phyloP scores from a whole-genome alignment of 2,888 invertebrate genomes.

The Trichopria drosophilae region DNA sequence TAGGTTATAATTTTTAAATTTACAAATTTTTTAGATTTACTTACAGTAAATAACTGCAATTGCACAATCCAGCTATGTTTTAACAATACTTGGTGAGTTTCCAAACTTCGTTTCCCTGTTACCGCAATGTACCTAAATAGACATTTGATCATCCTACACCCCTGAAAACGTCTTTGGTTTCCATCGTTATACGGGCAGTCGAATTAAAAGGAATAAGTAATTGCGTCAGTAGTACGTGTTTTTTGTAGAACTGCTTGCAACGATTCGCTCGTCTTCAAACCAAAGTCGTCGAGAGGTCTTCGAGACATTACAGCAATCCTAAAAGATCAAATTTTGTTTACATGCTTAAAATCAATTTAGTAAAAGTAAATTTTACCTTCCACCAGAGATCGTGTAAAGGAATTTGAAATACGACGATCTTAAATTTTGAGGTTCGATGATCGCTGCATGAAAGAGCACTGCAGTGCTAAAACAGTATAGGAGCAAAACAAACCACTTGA shows the following conservation, averaged over 20 bases:
- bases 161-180: too few relatives aligned
- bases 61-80: too few relatives aligned
- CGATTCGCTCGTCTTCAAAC: conserved; percentile 62
- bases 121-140: too few relatives aligned
- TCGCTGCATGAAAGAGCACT: conserved; percentile 75
- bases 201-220: conserved; percentile 52
- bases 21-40: too few relatives aligned
- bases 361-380: conserved; percentile 59
- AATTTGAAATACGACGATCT: conserved; percentile 84
- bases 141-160: too few relatives aligned
- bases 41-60: too few relatives aligned
- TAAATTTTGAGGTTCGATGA: conserved; percentile 77
- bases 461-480: conserved; percentile 79
- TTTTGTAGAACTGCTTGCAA: conserved; percentile 58
- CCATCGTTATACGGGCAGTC: too few relatives aligned
- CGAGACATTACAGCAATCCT: conserved; percentile 67
- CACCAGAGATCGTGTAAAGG: conserved; percentile 73
- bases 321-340: conserved; percentile 36
- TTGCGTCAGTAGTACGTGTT: conserved; percentile 57
- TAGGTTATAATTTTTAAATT: too few relatives aligned
- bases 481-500: conserved; percentile 71
- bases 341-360: conserved; percentile 16
- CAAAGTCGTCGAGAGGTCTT: conserved; percentile 65
- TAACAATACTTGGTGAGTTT: too few relatives aligned
- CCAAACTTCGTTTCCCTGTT: too few relatives aligned